Evolutionary conservation across 2,888 invertebrate genomes (phyloP).

Genomic region (Rotaria magnacalcarata): DNA sequence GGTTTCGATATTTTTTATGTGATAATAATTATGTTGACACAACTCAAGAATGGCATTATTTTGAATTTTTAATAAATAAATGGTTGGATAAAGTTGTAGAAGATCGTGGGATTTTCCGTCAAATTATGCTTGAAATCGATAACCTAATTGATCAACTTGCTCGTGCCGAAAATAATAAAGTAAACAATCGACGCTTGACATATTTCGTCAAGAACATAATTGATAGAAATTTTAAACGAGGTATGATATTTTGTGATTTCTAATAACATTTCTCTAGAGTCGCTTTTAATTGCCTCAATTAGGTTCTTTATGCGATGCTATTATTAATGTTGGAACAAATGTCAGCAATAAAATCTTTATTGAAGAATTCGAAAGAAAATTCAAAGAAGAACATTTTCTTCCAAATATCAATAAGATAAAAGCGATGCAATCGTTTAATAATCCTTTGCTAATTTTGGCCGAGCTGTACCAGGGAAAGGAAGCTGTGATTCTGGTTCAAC

Average conservation of each 20-base stretch:
- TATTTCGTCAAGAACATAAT: conserved; percentile 4
- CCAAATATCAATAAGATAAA: background rate
- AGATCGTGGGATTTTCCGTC: background rate
- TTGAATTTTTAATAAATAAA: background rate
- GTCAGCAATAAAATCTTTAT: background rate
- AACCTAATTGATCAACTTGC: background rate
- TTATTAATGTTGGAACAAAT: background rate
- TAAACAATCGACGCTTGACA: background rate
- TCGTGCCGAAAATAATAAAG: background rate
- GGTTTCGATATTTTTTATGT: conserved; percentile 19
- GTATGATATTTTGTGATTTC: background rate
- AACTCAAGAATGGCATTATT: conserved; percentile 5
- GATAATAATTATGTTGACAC: conserved; percentile 4
- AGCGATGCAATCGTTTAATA: background rate
- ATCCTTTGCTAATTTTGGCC: background rate
- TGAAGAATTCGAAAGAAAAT: conserved; percentile 18
- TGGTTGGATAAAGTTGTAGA: background rate
- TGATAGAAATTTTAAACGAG: background rate
- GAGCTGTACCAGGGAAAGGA: background rate
- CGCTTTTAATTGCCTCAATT: background rate
- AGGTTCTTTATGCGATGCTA: background rate
- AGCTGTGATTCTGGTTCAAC: background rate
- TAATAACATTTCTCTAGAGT: background rate
- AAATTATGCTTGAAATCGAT: background rate
- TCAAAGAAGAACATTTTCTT: background rate